Conservation (phyloP, 2,797 vertebrate genomes). For the Molossus molossus region DNA sequence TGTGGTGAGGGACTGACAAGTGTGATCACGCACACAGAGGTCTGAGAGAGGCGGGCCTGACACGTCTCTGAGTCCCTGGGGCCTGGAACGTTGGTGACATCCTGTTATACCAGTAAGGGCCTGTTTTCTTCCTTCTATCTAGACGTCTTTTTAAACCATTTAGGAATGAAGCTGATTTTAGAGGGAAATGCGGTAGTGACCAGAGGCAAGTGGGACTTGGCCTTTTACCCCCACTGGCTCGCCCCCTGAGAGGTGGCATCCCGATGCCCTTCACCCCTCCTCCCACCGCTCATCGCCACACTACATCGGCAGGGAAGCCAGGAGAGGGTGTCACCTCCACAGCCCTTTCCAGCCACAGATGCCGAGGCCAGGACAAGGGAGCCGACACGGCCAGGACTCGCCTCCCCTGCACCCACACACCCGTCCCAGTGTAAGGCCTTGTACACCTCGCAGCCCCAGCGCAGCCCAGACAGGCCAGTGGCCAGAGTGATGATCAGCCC, state of each 20-base stretch:
- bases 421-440: neutral
- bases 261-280: too few species aligned
- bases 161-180: constrained; percentile 12
- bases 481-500: neutral
- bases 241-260: neutral
- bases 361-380: neutral
- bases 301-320: neutral
- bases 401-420: neutral
- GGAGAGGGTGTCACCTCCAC: neutral
- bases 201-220: neutral
- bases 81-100: neutral
- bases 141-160: constrained; percentile 8
- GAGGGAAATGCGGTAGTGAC: neutral
- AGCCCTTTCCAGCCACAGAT: neutral
- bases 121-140: neutral
- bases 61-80: neutral
- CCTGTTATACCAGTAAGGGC: neutral
- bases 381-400: neutral
- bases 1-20: neutral
- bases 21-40: neutral
- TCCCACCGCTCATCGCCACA: neutral
- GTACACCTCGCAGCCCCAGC: neutral
- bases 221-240: neutral
- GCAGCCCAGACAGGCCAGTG: neutral
- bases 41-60: neutral